Base-by-base conservation (phyloP, 1,140 invertebrate species). In the Bombus picipes region DNA sequence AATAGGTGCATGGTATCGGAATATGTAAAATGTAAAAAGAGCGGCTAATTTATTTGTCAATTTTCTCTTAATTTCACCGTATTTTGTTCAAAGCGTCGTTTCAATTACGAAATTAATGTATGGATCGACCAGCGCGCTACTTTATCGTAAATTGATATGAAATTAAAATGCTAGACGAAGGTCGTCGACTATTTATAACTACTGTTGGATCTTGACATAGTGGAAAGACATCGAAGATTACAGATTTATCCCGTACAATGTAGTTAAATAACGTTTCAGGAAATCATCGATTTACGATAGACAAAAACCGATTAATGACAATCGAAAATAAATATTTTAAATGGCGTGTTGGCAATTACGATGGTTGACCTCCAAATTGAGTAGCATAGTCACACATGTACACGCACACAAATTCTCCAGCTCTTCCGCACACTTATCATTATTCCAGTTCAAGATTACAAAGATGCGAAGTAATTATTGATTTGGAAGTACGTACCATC, bases 381-480 rank as follows among this genome's bases (percentile, higher is more conserved):
- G 59, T 43, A 32, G 74, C 77, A 43, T 59, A 53, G 43, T 28
- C 41, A 66, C n/a, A 34, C 62, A 68, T 62, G 59, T 13, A 39
- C 62, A 68, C 43, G n/a, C 25, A 71, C 47, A 83, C 72, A 15
- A 72, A 34, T 22, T 28, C 8, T 34, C 3, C 15, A 15, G 2
- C 53, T 75, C 15, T 28, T 75, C 32, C 70, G 57, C 10, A 62
- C 22, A 85, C 78, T 76, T 10, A 34, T 88, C 66, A 82, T 90
- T 90, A 90, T 78, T 68, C 53, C 76, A 77, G 10, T 76, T 78
- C 86, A 68, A 90, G 47, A 90, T 90, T 86, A 90, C 81, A 41
- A 86, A 88, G 83, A 88, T 71, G 10, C 77, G 34, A 66, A 79
- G 57, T 90, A 90, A 90, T 88, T 83, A 90, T 90, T 90, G 81